A percentile compares a stretch with the other conserved stretches of the same genome.
Conservation (phyloP, 2,113 vertebrate genomes). For the Pavo muticus region DNA sequence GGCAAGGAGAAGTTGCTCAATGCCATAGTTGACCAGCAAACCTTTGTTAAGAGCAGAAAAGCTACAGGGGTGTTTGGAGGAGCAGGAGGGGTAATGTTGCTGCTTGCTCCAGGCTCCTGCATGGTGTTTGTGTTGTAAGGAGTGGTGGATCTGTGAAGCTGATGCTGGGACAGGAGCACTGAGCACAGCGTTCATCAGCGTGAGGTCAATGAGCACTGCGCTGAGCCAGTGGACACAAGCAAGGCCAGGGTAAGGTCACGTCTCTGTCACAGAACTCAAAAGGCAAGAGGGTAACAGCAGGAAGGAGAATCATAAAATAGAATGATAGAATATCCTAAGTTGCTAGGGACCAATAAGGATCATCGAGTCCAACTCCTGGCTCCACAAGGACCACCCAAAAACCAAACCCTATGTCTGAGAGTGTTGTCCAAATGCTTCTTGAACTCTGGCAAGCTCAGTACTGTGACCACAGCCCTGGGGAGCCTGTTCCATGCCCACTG, state of each 20-base stretch:
- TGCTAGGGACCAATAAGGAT: too few relatives aligned
- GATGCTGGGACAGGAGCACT: accelerated
- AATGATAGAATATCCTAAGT: too few relatives aligned
- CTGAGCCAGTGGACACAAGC: not conserved
- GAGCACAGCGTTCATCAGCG: not conserved
- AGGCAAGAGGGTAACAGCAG: not conserved
- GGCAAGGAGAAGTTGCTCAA: not conserved
- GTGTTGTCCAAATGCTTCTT: too few relatives aligned
- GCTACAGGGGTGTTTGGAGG: not conserved
- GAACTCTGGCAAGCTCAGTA: too few relatives aligned
- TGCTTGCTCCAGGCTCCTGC: not conserved
- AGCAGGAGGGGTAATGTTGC: not conserved
- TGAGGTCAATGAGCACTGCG: accelerated
- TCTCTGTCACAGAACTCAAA: not conserved
- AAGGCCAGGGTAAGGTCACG: not conserved
- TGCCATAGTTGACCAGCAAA: not conserved
- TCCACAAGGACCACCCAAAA: too few relatives aligned
- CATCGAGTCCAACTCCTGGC: too few relatives aligned
- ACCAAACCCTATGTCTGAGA: too few relatives aligned
- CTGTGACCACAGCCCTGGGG: too few relatives aligned
- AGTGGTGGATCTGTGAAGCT: not conserved
- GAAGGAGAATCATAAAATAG: not conserved
- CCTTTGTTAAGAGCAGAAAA: not conserved
- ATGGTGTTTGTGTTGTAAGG: accelerated
- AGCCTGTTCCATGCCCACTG: too few relatives aligned